Base-by-base conservation (phyloP, 2,888 invertebrate genomes). In the Plemyria rubiginata region DNA sequence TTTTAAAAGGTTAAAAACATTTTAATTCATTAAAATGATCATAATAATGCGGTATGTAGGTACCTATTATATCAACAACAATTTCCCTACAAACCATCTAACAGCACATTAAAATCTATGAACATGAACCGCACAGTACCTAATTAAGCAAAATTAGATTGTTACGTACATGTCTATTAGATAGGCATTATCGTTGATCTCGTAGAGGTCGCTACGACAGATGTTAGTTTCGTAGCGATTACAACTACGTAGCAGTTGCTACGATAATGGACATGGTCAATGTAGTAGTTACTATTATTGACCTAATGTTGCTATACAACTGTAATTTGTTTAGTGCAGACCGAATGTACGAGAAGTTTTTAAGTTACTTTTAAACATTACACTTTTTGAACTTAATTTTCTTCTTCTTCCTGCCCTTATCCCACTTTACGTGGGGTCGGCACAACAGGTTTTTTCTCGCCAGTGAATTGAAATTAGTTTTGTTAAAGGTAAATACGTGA, bases 181-280 rank as follows among this genome's bases (percentile, higher is more conserved):
- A 38, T 32, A 32, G 7, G 36, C 43, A 45, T 16, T 45, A 45
- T 11, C 45, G 16, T 45, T 45, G 45, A 45, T 45, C 43, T 43
- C 16, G 45, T 45, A 45, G 45, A 16, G 45, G 45, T 45, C 36
- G 45, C 45, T 45, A 45, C 16, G 45, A 15, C 16, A 43, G 15
- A 45, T 45, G 15, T 11, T 45, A 16, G 16, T 45, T 43, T 43
- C 43, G 45, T 45, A 45, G 45, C 16, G 11, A 38, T 38, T 38
- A 38, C 38, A 15, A 50, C 50, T 11, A 4, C 45, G 45, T 45
- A 45, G 45, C 45, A 45, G 9, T 43, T 45, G 45, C 45, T 45
- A 45, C 45, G 45, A 11, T 16, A 16, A 45, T 45, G 13, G 45
- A 16, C 45, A 16, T 45, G 45, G 11, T 13, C 15, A 13, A 8